Evolutionary conservation across 1,140 invertebrate species (phyloP).

Genomic region (Drosophila aff.): DNA sequence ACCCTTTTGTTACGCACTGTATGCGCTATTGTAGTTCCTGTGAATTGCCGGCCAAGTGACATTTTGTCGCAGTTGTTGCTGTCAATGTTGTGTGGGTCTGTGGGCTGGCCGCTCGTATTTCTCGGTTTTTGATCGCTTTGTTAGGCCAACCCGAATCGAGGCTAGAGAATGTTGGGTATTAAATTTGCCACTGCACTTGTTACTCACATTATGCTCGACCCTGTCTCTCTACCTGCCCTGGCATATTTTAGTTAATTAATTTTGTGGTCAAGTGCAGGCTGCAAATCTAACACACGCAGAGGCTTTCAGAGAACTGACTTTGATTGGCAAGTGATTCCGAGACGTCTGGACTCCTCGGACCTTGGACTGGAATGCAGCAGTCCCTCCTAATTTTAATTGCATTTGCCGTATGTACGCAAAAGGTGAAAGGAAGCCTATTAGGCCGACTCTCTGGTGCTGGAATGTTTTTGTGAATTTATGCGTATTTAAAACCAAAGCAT

Average conservation of each 20-base stretch:
- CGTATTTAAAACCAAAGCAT: slow-evolving; percentile 37
- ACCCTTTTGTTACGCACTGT: slow-evolving; percentile 9
- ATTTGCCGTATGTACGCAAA: slow-evolving; percentile 20
- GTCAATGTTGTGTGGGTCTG: slow-evolving; percentile 7
- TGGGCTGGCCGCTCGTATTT: slow-evolving; percentile 55
- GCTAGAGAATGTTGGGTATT: slow-evolving; percentile 24
- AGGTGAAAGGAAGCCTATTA: slow-evolving; percentile 48
- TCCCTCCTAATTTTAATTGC: slow-evolving; percentile 36
- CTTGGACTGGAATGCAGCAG: slow-evolving; percentile 12
- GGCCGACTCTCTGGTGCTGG: background rate
- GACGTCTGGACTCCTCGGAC: slow-evolving; percentile 7
- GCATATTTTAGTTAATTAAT: slow-evolving; percentile 82
- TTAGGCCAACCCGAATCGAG: slow-evolving; percentile 34
- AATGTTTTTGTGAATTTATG: slow-evolving; percentile 33
- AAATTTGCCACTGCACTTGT: slow-evolving; percentile 45
- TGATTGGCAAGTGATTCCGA: slow-evolving; percentile 65
- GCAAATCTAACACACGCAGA: slow-evolving; percentile 37
- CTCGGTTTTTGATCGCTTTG: slow-evolving; percentile 67
- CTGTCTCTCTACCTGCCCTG: background rate
- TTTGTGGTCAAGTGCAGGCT: slow-evolving; percentile 71
- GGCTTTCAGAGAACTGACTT: slow-evolving; percentile 13
- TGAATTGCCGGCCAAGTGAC: slow-evolving; percentile 60
- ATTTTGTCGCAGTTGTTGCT: slow-evolving; percentile 71
- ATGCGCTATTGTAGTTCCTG: background rate
- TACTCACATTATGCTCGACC: slow-evolving; percentile 2